Percentiles rank a stretch among this genome's conserved stretches.
Evolutionary conservation across 2,888 invertebrate species (phyloP).

Genomic region (Drosophila neoperkinsi): DNA sequence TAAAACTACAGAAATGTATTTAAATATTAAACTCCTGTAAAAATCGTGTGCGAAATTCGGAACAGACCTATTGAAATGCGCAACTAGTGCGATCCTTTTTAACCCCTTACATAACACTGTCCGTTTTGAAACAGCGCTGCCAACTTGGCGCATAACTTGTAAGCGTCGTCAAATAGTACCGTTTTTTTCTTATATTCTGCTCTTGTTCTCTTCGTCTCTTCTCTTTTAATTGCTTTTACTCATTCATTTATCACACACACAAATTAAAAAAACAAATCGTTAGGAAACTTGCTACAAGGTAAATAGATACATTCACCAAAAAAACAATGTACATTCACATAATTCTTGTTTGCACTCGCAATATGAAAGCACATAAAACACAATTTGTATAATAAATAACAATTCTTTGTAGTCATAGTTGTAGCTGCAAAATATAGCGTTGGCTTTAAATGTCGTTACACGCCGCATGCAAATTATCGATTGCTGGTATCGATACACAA

Average conservation of each 20-base stretch:
- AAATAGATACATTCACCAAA: constrained; percentile 75
- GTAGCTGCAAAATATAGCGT: constrained; percentile 39
- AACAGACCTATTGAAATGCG: constrained; percentile 24
- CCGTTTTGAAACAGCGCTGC: constrained; percentile 29
- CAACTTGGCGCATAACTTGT: constrained; percentile 37
- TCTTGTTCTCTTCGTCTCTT: constrained; percentile 68
- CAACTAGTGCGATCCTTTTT: constrained; percentile 37
- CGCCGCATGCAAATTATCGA: constrained; percentile 54
- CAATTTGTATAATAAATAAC: constrained; percentile 15
- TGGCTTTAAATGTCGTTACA: constrained; percentile 70
- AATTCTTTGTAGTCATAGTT: constrained; percentile 27
- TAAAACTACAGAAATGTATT: neutral
- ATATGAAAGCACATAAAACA: constrained; percentile 35
- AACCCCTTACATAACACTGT: constrained; percentile 13
- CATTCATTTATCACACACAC: constrained; percentile 44
- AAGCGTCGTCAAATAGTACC: constrained; percentile 42
- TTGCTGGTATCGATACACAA: constrained; percentile 18
- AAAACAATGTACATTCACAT: constrained; percentile 31
- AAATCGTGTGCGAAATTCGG: constrained; percentile 9
- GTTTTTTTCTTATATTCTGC: constrained; percentile 40
- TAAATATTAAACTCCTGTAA: neutral
- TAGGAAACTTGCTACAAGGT: constrained; percentile 89
- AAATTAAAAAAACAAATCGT: constrained; percentile 42
- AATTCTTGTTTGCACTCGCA: constrained; percentile 44
- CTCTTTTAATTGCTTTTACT: constrained; percentile 62